Evolutionary conservation across 2,888 invertebrate genomes (phyloP), one percentile per base, ranked within the genome.

Genomic region (Myopa tessellatipennis): DNA sequence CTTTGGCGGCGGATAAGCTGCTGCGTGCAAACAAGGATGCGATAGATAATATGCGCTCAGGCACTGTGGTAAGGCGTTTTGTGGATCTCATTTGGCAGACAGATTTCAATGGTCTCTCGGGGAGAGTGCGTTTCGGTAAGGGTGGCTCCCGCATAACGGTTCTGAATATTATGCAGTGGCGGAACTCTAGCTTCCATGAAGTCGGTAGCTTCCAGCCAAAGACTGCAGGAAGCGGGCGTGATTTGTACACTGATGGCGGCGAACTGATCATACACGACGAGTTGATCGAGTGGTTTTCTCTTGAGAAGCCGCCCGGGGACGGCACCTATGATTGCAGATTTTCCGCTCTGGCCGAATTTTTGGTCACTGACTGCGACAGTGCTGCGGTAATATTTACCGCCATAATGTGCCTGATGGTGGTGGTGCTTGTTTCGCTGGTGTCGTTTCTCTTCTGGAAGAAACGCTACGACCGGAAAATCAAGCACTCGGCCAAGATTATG

Each of bases 51-150:
- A 77, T 88, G n/a, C 83, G 85, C 38, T 81, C 82, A 3, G 77
- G 77, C 4, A 72, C 80, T 5, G 83, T 85, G 6, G 82, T 82
- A 0, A 80, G 81, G 26, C 90, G 91, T 78, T 90, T 94, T 69
- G 92, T 93, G 3, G 89, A 92, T 18, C 89, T 93, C 16, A 91
- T 95, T 55, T 91, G 92, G 82, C 88, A 91, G 79, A 93, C 93
- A 0, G 92, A 94, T 83, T 95, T 95, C 85, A 86, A 91, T 71
- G 95, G 95, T 4, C 93, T 95, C 0, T 94, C 95, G 0, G 95
- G 95, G 0, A 90, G 91, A 78, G 93, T 95, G 6, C 91, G 92
- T 81, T 95, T 95, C 85, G 88, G 91, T 0, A 92, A 92, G 1
- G 94, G 94, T 0, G 92, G 94, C 1, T 93, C 95, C 4, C 90